phyloP scores from a whole-genome alignment of 2,113 vertebrate genomes.

The Bungarus multicinctus region DNA sequence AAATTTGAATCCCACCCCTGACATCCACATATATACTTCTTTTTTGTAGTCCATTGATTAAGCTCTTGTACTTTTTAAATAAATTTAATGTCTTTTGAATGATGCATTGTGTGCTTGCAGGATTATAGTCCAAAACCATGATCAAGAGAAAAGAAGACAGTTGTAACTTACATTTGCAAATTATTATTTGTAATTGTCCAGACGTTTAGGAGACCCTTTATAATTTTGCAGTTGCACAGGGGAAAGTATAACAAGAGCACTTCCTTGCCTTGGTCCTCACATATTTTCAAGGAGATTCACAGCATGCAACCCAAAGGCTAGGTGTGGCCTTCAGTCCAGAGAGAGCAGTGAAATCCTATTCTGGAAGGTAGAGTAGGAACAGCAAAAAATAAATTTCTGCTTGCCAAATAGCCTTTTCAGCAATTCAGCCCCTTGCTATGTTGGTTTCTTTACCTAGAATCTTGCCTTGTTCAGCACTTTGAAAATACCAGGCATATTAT shows the following conservation, averaged over 20 bases:
- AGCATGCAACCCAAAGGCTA: not conserved
- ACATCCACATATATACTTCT: not conserved
- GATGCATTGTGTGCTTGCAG: not conserved
- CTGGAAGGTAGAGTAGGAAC: not conserved
- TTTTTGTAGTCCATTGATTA: not conserved
- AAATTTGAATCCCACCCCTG: too few relatives aligned
- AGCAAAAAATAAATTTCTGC: not conserved
- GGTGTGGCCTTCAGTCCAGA: not conserved
- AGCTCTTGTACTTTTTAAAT: not conserved
- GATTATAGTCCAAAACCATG: not conserved
- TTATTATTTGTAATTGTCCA: not conserved
- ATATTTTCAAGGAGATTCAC: not conserved
- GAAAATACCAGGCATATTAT: not conserved
- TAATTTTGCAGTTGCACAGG: not conserved
- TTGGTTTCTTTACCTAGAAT: not conserved
- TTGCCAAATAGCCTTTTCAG: not conserved
- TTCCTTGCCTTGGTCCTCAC: not conserved
- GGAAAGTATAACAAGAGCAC: not conserved
- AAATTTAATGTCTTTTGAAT: not conserved
- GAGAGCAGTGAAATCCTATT: not conserved
- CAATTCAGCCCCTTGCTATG: not conserved
- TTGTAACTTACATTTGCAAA: not conserved
- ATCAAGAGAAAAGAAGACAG: not conserved
- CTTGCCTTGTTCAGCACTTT: not conserved
- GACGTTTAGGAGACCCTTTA: not conserved